Evolutionary conservation across 2,888 invertebrate genomes (phyloP).

Genomic region (Eupeodes luniger): DNA sequence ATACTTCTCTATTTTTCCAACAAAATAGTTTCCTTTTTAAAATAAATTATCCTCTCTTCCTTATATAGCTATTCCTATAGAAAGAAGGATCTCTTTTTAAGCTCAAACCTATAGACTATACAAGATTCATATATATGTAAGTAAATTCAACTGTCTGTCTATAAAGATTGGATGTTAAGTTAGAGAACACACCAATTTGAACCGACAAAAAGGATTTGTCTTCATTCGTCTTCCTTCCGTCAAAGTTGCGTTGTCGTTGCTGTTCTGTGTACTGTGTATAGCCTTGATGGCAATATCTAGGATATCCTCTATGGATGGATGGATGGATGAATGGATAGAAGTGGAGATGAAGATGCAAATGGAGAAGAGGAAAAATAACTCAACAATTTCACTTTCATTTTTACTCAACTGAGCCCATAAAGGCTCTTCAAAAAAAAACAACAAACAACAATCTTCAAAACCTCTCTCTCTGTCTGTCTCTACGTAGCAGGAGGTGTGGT

Average conservation of each 20-base stretch:
- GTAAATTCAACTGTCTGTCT: background rate
- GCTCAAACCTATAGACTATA: background rate
- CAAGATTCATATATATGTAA: background rate
- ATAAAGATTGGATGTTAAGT: conserved; percentile 28
- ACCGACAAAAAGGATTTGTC: conserved; percentile 46
- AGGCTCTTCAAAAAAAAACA: background rate
- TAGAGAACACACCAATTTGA: conserved; percentile 42
- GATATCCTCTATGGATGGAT: background rate
- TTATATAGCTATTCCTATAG: background rate
- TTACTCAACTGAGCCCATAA: background rate
- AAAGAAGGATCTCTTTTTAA: background rate
- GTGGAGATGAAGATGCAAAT: background rate
- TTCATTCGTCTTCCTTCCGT: conserved; percentile 19
- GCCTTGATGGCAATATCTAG: background rate
- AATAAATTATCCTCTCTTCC: background rate
- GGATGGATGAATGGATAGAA: too few species aligned
- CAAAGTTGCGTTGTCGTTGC: background rate
- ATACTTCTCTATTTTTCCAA: background rate
- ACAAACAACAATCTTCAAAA: background rate
- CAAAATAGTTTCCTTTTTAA: conserved; percentile 14
- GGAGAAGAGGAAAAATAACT: background rate
- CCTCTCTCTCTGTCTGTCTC: background rate
- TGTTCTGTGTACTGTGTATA: background rate
- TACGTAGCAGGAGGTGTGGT: too few species aligned
- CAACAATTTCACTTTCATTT: conserved; percentile 32